Base-by-base conservation (phyloP, 2,888 invertebrate species). In the Tinea pellionella region DNA sequence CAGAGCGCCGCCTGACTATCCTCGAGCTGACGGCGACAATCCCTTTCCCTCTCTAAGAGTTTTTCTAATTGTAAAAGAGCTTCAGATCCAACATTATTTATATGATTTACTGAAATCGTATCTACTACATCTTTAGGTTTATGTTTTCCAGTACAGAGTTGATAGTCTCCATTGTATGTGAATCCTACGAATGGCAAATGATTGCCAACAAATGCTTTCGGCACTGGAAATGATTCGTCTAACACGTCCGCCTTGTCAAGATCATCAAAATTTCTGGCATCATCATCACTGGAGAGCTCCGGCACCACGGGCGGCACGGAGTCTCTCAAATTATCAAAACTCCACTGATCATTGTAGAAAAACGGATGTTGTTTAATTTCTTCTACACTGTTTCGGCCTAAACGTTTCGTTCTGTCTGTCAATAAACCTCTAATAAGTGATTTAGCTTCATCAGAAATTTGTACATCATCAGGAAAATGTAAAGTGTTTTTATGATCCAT, bases 141-240 rank as follows among this genome's bases (percentile, higher is more conserved):
- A 41, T 78, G 72, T 63, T 81, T 86, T 53, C 75, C 73, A 32
- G 88, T 83, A 65, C 94, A 88, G 62, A 94, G 77, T 85, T 96
- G 95, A 81, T 96, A 96, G 78, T 97, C 97, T 61, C 95, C 94
- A 65, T 96, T 96, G 75, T 98, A 99, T 1, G 99, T 99, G 80
- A 99, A 99, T 11, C 98, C 98, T 61, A 98, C 95, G 82, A 99
- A 99, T 2, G 99, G 98, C 69, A 99, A 89, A 84, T 99, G 98
- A 84, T 99, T 98, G 62, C 98, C 99, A 62, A 96, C 96, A 84
- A 99, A 99, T 47, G 97, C 96, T 88, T 97, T 99, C 61, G 99
- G 98, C 67, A 95, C 92, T 29, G 98, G 96, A 84, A 99, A 99
- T 67, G 94, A 93, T 79, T 99, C 98, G 74, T 97, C 96, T 0